phyloP scores from a whole-genome alignment of 2,797 vertebrate genomes.

The Sebastes oblongus region DNA sequence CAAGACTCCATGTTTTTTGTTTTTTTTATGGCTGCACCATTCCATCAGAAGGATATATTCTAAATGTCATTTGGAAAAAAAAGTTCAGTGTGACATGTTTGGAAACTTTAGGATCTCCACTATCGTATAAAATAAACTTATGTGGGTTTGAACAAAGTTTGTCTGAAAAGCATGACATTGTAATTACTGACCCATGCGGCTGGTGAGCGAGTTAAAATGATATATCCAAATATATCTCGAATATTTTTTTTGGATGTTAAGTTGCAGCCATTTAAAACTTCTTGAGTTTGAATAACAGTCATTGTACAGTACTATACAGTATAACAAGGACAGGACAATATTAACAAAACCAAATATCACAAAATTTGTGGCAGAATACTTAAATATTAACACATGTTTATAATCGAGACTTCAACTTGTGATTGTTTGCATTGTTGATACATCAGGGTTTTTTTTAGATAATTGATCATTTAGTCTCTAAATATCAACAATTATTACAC shows the following conservation, averaged over 20 bases:
- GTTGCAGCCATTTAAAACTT: background rate
- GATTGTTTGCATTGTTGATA: background rate
- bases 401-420: background rate
- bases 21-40: background rate
- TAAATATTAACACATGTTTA: background rate
- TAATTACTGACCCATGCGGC: background rate
- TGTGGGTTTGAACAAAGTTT: background rate
- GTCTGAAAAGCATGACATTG: background rate
- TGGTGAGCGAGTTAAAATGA: background rate
- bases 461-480: background rate
- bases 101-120: background rate
- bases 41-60: background rate
- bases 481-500: background rate
- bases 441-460: no score
- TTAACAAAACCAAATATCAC: background rate
- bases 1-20: background rate
- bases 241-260: background rate
- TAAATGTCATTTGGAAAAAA: background rate
- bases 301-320: background rate
- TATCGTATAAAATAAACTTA: no score
- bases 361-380: background rate
- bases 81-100: background rate
- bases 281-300: no score
- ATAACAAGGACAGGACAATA: background rate
- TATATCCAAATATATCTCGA: background rate